Conservation (phyloP, 1,140 invertebrate genomes). For the Lepidostoma basale region DNA sequence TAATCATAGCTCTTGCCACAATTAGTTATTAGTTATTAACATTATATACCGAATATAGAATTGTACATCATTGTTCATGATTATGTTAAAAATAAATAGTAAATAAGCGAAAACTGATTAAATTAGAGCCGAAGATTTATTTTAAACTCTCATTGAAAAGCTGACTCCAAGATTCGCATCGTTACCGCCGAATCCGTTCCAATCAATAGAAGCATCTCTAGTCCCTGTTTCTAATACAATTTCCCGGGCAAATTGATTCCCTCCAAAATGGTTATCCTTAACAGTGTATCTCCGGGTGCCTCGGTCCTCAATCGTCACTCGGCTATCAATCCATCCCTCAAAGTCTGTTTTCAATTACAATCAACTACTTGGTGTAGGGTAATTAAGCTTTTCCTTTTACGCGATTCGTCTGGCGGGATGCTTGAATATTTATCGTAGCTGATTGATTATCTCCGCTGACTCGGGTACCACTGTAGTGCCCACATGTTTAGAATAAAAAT, state of each 20-base stretch:
- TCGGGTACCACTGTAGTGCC: neutral
- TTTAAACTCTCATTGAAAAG: neutral
- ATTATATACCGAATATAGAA: too few relatives aligned
- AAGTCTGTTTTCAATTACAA: slow-evolving; percentile 18
- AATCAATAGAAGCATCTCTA: neutral
- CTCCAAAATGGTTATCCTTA: slow-evolving; percentile 3
- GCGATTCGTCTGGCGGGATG: neutral
- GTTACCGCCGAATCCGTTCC: neutral
- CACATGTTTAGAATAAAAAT: neutral
- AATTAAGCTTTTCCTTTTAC: neutral
- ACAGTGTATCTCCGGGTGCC: neutral
- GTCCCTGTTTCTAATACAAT: slow-evolving; percentile 9
- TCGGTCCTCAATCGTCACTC: slow-evolving; percentile 1
- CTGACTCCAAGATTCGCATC: neutral
- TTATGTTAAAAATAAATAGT: too few relatives aligned
- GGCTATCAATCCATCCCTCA: neutral
- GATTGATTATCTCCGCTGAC: neutral
- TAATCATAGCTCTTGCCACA: too few relatives aligned
- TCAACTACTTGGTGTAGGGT: neutral
- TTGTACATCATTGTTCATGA: too few relatives aligned
- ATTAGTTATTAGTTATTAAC: too few relatives aligned
- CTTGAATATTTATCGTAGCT: neutral
- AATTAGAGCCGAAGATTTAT: too few relatives aligned
- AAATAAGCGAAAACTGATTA: too few relatives aligned
- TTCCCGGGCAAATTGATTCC: neutral